Evolutionary conservation across 2,113 vertebrate species (phyloP).

Genomic region (Sula dactylatra): DNA sequence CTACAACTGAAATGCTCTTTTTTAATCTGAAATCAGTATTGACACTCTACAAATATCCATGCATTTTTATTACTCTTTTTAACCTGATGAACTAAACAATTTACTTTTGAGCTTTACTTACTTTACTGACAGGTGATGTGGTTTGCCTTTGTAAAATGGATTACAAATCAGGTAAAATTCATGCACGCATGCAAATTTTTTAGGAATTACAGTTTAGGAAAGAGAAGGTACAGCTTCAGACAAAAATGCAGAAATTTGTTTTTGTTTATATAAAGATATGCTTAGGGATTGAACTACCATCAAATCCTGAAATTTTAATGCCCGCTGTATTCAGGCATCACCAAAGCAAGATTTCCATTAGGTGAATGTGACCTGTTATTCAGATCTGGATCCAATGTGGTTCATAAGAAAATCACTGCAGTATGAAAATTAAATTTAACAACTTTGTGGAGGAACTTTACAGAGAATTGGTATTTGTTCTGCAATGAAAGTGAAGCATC

Average conservation of each 20-base stretch:
- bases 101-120: neutral
- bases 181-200: neutral
- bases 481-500: neutral
- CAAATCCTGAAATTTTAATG: neutral
- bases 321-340: neutral
- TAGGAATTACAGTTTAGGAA: neutral
- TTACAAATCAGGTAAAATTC: neutral
- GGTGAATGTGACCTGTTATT: neutral
- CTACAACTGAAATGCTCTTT: neutral
- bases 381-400: neutral
- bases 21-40: neutral
- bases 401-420: neutral
- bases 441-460: neutral
- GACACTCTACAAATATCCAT: neutral
- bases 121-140: neutral
- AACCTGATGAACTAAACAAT: neutral
- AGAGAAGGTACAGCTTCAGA: neutral
- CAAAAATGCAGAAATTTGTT: neutral
- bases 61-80: neutral
- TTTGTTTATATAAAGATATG: neutral
- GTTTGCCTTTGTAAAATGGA: neutral
- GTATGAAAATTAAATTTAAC: neutral
- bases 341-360: neutral
- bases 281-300: neutral
- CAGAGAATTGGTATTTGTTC: neutral